These are phyloP conservation scores for Nemoura dubitans DNA, from an alignment of 2,888 invertebrate species.

Conservation along the genomic window DNA sequence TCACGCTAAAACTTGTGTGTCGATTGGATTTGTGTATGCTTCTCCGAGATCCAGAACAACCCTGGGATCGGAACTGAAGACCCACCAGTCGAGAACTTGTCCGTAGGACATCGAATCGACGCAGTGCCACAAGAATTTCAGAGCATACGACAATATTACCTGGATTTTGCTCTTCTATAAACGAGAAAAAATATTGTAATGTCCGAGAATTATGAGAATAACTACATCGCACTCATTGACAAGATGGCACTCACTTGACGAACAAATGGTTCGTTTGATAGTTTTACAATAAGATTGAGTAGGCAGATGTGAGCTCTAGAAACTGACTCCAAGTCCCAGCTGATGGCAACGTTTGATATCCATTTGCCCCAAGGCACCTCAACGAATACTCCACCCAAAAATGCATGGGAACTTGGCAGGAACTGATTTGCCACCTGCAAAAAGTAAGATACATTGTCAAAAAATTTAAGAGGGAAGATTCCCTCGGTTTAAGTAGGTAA, in stretches of 20 bases:
- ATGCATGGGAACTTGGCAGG: constrained; percentile 74
- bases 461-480: background rate
- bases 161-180: constrained; percentile 61
- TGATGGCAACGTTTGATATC: constrained; percentile 63
- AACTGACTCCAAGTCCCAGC: constrained; percentile 59
- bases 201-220: background rate
- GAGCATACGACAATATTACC: constrained; percentile 67
- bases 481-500: too few relatives aligned
- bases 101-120: constrained; percentile 71
- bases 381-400: constrained; percentile 75
- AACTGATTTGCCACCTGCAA: constrained; percentile 69
- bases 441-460: background rate
- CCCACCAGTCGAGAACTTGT: constrained; percentile 76
- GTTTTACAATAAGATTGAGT: constrained; percentile 74
- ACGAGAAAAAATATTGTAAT: background rate
- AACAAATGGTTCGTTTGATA: constrained; percentile 76
- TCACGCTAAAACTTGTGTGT: constrained; percentile 51
- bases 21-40: constrained; percentile 55
- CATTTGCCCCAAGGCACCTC: constrained; percentile 73
- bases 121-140: constrained; percentile 72
- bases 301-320: constrained; percentile 69
- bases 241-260: constrained; percentile 62
- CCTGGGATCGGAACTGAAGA: constrained; percentile 75
- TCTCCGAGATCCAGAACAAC: constrained; percentile 65
- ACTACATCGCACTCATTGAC: background rate